Conservation (phyloP, 2,888 invertebrate species). For the Paralinhomoeus sp. region DNA sequence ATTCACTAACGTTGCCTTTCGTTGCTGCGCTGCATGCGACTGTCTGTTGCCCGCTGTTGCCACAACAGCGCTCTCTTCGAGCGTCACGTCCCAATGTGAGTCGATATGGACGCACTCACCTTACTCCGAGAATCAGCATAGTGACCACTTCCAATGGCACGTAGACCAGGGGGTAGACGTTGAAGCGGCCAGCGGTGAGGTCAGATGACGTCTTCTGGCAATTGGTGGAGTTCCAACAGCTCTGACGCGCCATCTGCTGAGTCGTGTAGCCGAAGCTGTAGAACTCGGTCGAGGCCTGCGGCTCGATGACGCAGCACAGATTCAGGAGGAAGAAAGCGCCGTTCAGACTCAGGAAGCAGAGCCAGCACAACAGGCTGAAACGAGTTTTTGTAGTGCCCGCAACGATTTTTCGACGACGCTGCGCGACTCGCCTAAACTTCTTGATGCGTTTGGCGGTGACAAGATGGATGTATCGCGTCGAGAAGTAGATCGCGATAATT, state of each 20-base stretch:
- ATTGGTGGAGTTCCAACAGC: no score
- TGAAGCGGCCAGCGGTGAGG: not conserved
- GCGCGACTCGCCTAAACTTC: conserved; percentile 9
- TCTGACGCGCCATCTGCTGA: not conserved
- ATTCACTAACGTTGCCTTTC: no score
- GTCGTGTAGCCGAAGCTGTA: conserved; percentile 20
- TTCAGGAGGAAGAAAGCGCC: conserved; percentile 12
- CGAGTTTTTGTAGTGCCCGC: not conserved
- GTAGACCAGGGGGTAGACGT: conserved; percentile 2
- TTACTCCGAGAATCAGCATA: conserved; percentile 16
- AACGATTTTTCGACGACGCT: not conserved
- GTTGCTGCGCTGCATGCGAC: no score
- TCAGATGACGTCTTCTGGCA: no score
- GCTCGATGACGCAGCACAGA: conserved; percentile 21
- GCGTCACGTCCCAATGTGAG: no score
- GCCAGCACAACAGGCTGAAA: conserved; percentile 17
- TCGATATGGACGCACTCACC: no score
- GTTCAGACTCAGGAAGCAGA: conserved; percentile 15
- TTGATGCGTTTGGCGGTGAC: conserved; percentile 13
- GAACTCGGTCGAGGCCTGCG: conserved; percentile 14
- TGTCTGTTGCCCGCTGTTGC: no score
- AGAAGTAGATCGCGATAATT: conserved; percentile 19
- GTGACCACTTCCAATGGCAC: conserved; percentile 11
- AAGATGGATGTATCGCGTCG: conserved; percentile 17
- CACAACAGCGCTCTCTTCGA: no score